Percentiles rank a stretch among this genome's conserved stretches.
Evolutionary conservation across 1,140 invertebrate genomes (phyloP).

Genomic region (Leucophenga varia): DNA sequence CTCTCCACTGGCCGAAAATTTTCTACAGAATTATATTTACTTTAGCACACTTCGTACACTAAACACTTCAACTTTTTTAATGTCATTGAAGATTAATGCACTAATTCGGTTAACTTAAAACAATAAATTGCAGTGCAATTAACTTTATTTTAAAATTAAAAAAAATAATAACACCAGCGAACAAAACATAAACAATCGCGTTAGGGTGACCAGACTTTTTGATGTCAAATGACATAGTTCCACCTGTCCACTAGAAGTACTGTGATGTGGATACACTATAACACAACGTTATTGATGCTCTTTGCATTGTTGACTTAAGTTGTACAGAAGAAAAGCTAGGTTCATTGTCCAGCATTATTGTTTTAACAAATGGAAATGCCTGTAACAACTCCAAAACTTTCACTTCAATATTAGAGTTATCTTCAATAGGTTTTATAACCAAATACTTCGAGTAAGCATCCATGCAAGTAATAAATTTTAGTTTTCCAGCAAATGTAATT

Average conservation of each 20-base stretch:
- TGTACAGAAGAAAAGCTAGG: slow-evolving; percentile 1
- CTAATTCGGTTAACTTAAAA: no score
- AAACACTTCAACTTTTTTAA: no score
- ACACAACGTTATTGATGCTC: not conserved
- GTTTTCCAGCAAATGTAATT: slow-evolving; percentile 1
- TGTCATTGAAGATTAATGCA: no score
- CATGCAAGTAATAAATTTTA: slow-evolving; percentile 5
- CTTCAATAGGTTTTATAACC: slow-evolving; percentile 4
- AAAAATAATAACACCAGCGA: no score
- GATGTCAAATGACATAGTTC: no score
- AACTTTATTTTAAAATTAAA: no score
- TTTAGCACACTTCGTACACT: no score
- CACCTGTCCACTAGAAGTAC: slow-evolving; percentile 1
- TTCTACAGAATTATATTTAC: no score
- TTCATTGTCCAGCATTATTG: slow-evolving; percentile 7
- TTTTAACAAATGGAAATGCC: not conserved
- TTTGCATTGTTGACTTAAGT: slow-evolving; percentile 10
- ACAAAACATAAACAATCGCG: no score
- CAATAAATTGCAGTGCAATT: no score
- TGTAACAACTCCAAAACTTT: slow-evolving; percentile 7
- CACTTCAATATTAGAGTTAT: slow-evolving; percentile 2
- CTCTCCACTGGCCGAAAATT: no score
- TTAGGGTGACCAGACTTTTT: no score
- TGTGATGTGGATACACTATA: slow-evolving; percentile 1
- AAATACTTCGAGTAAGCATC: slow-evolving; percentile 7